Base-by-base conservation (phyloP, 2,797 vertebrate species). In the Orientallactaga sibirica region DNA sequence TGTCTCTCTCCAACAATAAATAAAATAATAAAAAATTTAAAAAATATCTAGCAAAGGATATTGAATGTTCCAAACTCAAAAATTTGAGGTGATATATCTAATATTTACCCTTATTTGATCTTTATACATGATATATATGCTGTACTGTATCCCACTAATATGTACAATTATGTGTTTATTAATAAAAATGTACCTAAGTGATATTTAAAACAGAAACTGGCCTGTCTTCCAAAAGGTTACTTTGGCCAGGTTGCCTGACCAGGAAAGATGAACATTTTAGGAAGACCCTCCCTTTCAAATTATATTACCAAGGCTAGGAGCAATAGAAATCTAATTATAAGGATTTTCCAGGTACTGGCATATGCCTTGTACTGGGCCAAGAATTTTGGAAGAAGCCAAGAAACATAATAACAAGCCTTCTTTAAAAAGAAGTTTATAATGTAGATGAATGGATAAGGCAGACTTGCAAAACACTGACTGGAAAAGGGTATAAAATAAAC, bases 161-260 rank as follows among this genome's bases (percentile, higher is more conserved):
- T 64, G 18, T 41, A 48, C 10, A 37, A 75, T 81, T 78, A 71
- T 64, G 41, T 66, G 8, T n/a, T 70, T 58, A n/a, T n/a, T 37
- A 75, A 64, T 27, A 74, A 74, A 84, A 80, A 81, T 74, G 20
- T 55, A 27, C 61, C 22, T 37, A 70, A 83, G 61, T 37, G 24
- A 55, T 61, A 7, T 33, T 83, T 64, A 62, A 68, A 81, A 83
- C 73, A 66, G 76, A 91, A 77, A 15, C 41, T 61, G 15, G 29
- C 43, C 92, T 83, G 79, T 64, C 27, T 96, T 95, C 64, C 16
- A 19, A 78, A 94, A 93, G 78, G 27, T 82, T 67, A 29, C 19
- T 83, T 66, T 85, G 64, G 52, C 43, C 24, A 33, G 16, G 24
- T 79, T 14, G 48, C 71, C 70, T 90, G 41, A n/a, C 24, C 18